Evolutionary conservation across 2,113 vertebrate species (phyloP).

Genomic region (Marcusenius ussheri): DNA sequence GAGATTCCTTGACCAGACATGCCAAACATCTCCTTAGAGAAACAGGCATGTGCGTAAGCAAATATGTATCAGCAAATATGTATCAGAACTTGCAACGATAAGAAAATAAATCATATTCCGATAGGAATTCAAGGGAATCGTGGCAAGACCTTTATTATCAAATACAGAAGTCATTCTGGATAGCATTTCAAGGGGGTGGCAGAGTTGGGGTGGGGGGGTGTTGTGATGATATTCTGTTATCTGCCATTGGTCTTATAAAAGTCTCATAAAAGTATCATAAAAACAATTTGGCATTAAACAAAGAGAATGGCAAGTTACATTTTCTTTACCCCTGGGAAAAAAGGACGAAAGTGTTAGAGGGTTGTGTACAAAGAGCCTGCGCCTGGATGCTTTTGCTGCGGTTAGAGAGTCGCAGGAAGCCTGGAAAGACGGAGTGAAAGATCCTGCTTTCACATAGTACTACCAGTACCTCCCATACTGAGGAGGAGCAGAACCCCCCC

Average conservation of each 20-base stretch:
- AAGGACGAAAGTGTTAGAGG: not conserved
- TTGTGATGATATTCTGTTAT: not conserved
- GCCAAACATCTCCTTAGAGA: not conserved
- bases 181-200: not conserved
- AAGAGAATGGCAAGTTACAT: not conserved
- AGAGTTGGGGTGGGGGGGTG: not conserved
- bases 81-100: not conserved
- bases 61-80: not conserved
- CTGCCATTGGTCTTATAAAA: not conserved
- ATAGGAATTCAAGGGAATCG: not conserved
- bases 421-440: not conserved
- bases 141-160: not conserved
- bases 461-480: not conserved
- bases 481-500: not conserved
- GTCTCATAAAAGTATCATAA: not conserved
- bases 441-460: not conserved
- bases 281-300: not conserved
- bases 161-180: not conserved
- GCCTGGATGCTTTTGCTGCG: not conserved
- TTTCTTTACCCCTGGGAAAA: not conserved
- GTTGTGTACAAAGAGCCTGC: not conserved
- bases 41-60: not conserved
- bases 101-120: not conserved
- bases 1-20: not conserved
- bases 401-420: not conserved